Evolutionary conservation across 1,140 invertebrate genomes (phyloP).

Genomic region (Centruroides vittatus): DNA sequence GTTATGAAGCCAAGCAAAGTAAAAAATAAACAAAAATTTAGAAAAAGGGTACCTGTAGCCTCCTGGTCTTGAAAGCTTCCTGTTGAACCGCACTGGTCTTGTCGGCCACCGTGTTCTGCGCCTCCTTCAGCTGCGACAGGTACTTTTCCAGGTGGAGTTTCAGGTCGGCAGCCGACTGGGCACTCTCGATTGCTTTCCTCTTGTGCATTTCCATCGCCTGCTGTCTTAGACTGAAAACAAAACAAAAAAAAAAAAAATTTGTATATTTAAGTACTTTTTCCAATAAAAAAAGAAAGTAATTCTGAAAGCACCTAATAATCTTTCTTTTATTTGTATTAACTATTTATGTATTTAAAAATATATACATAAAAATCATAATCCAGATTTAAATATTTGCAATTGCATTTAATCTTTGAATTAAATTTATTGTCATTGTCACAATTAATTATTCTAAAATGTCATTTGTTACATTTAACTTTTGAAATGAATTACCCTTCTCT

Average conservation of each 20-base stretch:
- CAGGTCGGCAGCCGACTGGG: conserved; percentile 90
- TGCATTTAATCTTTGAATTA: too few species aligned
- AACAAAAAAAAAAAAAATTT: neutral
- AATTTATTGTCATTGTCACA: too few species aligned
- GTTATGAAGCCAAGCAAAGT: too few species aligned
- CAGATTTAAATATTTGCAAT: too few species aligned
- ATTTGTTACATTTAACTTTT: too few species aligned
- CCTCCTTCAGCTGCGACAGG: conserved; percentile 44
- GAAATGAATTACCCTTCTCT: too few species aligned
- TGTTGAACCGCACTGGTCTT: conserved; percentile 90
- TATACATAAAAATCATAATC: too few species aligned
- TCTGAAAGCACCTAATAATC: neutral
- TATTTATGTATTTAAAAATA: neutral
- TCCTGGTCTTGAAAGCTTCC: conserved; percentile 91
- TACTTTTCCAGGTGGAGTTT: conserved; percentile 84
- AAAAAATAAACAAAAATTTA: too few species aligned
- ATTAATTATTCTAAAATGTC: too few species aligned
- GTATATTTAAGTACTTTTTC: conserved; percentile 1
- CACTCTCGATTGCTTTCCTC: conserved; percentile 80
- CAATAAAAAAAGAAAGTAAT: neutral
- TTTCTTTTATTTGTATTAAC: too few species aligned
- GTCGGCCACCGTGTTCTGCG: conserved; percentile 88
- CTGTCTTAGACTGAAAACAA: conserved; percentile 49
- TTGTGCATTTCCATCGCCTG: conserved; percentile 97
- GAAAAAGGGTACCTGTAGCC: conserved; percentile 44